Evolutionary conservation across 2,797 vertebrate genomes (phyloP).

Genomic region (Sus cebifrons): DNA sequence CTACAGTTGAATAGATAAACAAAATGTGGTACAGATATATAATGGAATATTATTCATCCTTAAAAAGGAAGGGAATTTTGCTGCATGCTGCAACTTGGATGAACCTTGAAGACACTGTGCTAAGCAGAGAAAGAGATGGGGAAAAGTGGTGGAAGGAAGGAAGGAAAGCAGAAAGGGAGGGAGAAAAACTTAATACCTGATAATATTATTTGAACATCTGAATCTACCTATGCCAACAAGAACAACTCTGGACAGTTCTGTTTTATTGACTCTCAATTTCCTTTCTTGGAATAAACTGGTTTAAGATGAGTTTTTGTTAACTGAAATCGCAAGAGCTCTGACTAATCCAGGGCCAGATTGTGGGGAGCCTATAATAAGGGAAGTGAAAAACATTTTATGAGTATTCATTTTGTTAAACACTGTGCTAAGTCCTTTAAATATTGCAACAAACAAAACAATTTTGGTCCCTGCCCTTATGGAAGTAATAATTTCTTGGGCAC

Average conservation of each 20-base stretch:
- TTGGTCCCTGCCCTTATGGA: background rate
- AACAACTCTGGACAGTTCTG: background rate
- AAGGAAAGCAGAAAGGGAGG: background rate
- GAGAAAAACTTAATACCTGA: background rate
- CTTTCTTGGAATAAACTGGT: background rate
- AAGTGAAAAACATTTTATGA: constrained; percentile 43
- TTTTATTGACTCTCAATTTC: background rate
- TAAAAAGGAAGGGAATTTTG: constrained; percentile 5
- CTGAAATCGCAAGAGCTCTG: constrained; percentile 41
- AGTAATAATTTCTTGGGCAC: background rate
- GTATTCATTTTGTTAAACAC: background rate
- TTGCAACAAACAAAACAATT: background rate
- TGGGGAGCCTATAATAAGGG: background rate
- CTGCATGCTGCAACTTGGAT: background rate
- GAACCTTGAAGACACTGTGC: background rate
- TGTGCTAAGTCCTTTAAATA: background rate
- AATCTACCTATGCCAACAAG: constrained; percentile 5
- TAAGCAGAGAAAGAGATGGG: background rate
- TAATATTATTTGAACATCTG: constrained; percentile 2
- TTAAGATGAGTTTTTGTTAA: background rate
- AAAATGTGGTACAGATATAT: background rate
- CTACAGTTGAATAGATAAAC: background rate
- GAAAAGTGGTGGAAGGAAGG: background rate
- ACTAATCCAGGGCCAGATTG: constrained; percentile 12
- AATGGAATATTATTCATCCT: background rate